These are phyloP conservation scores for Microplitis demolitor DNA, from an alignment of 1,140 invertebrate species.

Conservation along the genomic window DNA sequence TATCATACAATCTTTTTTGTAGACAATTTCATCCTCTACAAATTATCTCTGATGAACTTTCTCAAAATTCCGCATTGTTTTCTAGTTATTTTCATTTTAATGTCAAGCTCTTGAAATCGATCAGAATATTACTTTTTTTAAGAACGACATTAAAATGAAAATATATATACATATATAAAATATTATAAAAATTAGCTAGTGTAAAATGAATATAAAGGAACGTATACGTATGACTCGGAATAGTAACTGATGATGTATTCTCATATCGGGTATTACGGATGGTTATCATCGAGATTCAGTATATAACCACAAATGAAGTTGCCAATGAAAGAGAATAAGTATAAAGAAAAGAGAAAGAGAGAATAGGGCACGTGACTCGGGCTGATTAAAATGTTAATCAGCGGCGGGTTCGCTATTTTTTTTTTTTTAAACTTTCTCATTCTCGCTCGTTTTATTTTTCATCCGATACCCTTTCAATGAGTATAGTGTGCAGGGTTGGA, in stretches of 20 bases:
- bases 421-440: conserved; percentile 13
- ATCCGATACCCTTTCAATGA: conserved; percentile 59
- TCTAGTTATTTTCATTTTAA: too few relatives aligned
- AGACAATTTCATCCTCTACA: too few relatives aligned
- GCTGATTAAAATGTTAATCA: conserved; percentile 60
- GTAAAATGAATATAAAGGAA: too few relatives aligned
- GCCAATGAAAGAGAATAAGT: conserved; percentile 5
- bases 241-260: not conserved
- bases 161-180: too few relatives aligned
- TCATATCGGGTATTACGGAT: not conserved
- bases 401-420: conserved; percentile 30
- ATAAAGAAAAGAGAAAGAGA: not conserved
- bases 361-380: conserved; percentile 50
- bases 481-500: conserved; percentile 38
- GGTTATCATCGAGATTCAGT: not conserved
- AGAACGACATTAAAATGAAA: too few relatives aligned
- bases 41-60: too few relatives aligned
- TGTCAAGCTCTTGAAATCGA: too few relatives aligned
- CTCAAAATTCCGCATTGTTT: too few relatives aligned
- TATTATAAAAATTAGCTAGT: too few relatives aligned
- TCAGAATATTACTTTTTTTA: too few relatives aligned
- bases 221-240: too few relatives aligned
- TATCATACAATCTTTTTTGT: too few relatives aligned
- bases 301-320: not conserved
- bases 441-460: conserved; percentile 27